Evolutionary conservation across 2,797 vertebrate genomes (phyloP).

Genomic region (Acipenser ruthenus): DNA sequence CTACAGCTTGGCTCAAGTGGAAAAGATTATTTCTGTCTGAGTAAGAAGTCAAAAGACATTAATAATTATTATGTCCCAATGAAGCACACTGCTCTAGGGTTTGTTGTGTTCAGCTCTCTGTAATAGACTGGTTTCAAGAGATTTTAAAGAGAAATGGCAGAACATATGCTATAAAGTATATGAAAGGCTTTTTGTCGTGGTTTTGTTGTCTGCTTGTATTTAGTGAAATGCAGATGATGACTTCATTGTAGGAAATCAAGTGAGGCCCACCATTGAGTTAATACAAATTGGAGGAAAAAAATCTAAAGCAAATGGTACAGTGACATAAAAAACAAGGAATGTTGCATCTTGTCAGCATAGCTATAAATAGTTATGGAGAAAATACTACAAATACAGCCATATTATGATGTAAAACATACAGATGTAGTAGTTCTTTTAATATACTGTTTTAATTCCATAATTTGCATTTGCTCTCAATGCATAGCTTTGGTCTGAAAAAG

Average conservation of each 20-base stretch:
- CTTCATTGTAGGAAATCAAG: constrained; percentile 25
- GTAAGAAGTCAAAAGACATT: constrained; percentile 36
- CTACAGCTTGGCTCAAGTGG: constrained; percentile 36
- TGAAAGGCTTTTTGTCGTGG: constrained; percentile 22
- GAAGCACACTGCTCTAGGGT: constrained; percentile 13
- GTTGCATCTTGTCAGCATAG: constrained; percentile 18
- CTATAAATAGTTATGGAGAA: constrained; percentile 22
- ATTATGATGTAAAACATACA: constrained; percentile 9
- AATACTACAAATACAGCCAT: constrained; percentile 32
- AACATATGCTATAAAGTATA: constrained; percentile 26
- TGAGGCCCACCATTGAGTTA: constrained; percentile 18
- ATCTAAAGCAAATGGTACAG: constrained; percentile 30
- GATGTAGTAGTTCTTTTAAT: background rate
- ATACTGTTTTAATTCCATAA: background rate
- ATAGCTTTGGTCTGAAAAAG: too few species aligned
- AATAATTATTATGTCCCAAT: constrained; percentile 37
- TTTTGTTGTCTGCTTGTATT: constrained; percentile 40
- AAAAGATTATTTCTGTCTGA: constrained; percentile 35
- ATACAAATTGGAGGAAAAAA: constrained; percentile 21
- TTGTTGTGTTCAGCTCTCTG: constrained; percentile 23
- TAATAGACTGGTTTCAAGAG: constrained; percentile 38
- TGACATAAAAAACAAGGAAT: constrained; percentile 33
- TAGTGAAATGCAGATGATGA: constrained; percentile 33
- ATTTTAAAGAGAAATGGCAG: constrained; percentile 36
- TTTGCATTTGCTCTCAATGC: too few species aligned